Evolutionary conservation across 2,888 invertebrate species (phyloP).

Genomic region (Lottia gigantea): DNA sequence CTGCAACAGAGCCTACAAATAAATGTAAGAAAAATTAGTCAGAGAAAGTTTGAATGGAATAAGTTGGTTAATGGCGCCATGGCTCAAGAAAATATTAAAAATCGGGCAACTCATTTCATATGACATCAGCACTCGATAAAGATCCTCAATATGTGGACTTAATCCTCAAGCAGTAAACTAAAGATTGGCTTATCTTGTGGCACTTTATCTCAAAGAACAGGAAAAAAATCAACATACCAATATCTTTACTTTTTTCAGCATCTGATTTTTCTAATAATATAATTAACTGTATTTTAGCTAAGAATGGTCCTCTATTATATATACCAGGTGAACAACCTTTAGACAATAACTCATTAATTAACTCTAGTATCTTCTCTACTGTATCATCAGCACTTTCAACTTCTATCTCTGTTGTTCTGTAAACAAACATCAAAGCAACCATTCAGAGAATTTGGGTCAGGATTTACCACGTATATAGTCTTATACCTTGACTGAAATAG

Average conservation of each 20-base stretch:
- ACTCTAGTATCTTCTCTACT: constrained; percentile 55
- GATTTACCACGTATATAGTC: too few relatives aligned
- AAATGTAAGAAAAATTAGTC: constrained; percentile 3
- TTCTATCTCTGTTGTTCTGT: constrained; percentile 24
- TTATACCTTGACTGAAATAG: too few relatives aligned
- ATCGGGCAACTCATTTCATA: too few relatives aligned
- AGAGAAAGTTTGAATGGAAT: too few relatives aligned
- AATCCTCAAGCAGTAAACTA: too few relatives aligned
- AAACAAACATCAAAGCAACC: neutral
- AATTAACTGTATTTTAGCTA: constrained; percentile 80
- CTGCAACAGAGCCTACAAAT: constrained; percentile 55
- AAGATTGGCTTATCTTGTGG: too few relatives aligned
- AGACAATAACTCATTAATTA: constrained; percentile 55
- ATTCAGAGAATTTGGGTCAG: too few relatives aligned
- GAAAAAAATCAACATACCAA: constrained; percentile 27
- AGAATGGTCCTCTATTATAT: constrained; percentile 80
- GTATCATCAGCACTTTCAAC: constrained; percentile 49
- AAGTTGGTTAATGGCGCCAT: too few relatives aligned
- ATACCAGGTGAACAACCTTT: constrained; percentile 37
- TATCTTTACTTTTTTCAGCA: constrained; percentile 22
- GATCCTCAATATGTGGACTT: too few relatives aligned
- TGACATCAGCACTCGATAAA: too few relatives aligned
- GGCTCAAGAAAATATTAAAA: too few relatives aligned
- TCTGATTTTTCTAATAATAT: constrained; percentile 42
- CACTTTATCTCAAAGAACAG: neutral